phyloP scores from a whole-genome alignment of 2,113 vertebrate species.

The Perognathus longimembris region DNA sequence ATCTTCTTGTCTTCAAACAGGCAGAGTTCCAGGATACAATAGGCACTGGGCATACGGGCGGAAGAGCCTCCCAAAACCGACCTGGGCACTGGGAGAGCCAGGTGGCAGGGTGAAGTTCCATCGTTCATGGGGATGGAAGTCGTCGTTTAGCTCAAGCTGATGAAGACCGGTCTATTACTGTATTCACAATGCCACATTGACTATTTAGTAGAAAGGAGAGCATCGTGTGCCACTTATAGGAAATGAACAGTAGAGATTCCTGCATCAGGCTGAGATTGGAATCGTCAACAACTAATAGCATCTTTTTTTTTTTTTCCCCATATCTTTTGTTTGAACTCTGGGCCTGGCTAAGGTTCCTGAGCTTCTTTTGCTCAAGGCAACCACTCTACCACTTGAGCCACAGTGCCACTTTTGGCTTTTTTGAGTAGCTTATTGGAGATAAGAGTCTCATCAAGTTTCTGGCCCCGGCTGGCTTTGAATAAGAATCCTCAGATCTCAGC shows the following conservation, averaged over 20 bases:
- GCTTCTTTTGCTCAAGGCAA: no score
- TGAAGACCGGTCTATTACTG: background rate
- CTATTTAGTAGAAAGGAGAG: background rate
- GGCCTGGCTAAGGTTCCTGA: no score
- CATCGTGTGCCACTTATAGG: background rate
- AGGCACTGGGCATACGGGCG: accelerated
- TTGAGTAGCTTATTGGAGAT: no score
- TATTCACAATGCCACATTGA: background rate
- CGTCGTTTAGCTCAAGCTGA: background rate
- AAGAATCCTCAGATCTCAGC: no score
- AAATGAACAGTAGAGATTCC: background rate
- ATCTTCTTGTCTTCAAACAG: background rate
- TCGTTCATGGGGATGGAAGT: background rate
- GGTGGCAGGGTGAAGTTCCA: background rate
- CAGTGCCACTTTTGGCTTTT: no score
- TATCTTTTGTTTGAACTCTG: no score
- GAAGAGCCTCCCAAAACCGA: background rate
- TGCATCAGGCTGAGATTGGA: background rate
- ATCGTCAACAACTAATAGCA: background rate
- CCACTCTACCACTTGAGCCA: no score
- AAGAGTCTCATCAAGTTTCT: no score
- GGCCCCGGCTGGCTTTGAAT: no score
- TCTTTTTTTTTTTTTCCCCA: no score
- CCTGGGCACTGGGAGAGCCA: background rate
- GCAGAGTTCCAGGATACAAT: background rate